Evolutionary conservation across 2,888 invertebrate genomes (phyloP).

Genomic region (Cepaea hortensis): DNA sequence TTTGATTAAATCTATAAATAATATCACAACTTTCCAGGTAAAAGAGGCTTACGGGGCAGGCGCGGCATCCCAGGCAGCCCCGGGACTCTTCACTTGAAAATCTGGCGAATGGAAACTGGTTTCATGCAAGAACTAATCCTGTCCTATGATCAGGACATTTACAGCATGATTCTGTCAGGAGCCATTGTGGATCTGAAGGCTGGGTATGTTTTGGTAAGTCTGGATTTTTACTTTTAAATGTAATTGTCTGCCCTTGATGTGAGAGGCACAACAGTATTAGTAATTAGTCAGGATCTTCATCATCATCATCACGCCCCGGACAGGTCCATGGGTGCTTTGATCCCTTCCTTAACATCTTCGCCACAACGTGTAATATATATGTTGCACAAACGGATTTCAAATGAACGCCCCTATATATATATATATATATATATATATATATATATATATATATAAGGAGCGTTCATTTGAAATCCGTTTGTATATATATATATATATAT

Average conservation of each 20-base stretch:
- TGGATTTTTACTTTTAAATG: not conserved
- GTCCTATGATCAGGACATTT: conserved; percentile 21
- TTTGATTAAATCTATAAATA: not conserved
- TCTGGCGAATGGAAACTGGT: conserved; percentile 55
- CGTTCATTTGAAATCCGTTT: too few species aligned
- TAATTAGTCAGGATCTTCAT: too few species aligned
- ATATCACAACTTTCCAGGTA: conserved; percentile 44
- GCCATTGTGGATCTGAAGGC: conserved; percentile 30
- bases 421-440: too few species aligned
- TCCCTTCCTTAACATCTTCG: too few species aligned
- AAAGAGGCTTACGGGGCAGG: conserved; percentile 54
- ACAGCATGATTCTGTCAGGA: conserved; percentile 22
- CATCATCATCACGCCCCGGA: too few species aligned
- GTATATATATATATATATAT: too few species aligned
- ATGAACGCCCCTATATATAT: not conserved
- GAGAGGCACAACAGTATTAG: not conserved
- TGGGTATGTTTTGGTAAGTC: conserved; percentile 38
- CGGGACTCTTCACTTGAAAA: conserved; percentile 68
- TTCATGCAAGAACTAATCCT: conserved; percentile 26
- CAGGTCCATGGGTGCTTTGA: too few species aligned
- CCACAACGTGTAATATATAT: too few species aligned
- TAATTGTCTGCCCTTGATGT: not conserved
- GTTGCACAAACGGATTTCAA: too few species aligned
- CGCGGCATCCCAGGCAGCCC: conserved; percentile 72
- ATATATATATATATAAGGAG: too few species aligned